Evolutionary conservation across 2,888 invertebrate genomes (phyloP).

Genomic region (Bombyx huttoni): DNA sequence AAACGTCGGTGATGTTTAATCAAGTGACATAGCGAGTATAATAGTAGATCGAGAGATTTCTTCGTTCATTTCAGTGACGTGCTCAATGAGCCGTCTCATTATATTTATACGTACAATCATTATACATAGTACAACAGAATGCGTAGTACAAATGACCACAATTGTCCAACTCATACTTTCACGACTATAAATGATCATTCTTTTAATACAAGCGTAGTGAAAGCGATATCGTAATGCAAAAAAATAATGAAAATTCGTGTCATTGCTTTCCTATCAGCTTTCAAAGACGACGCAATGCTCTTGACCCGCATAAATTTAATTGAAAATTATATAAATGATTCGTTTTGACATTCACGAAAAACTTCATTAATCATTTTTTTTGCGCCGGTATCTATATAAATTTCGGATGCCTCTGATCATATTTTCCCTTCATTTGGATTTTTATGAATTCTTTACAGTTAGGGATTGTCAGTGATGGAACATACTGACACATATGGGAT

Average conservation of each 20-base stretch:
- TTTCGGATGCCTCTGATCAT: not conserved
- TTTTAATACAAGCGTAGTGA: conserved; percentile 60
- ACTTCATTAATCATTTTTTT: conserved; percentile 10
- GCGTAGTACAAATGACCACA: conserved; percentile 25
- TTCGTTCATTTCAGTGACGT: no score
- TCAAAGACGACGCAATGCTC: conserved; percentile 30
- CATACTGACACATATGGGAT: no score
- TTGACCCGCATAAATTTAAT: conserved; percentile 36
- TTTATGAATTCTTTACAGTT: not conserved
- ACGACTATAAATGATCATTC: conserved; percentile 57
- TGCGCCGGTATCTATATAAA: not conserved
- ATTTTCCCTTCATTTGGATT: not conserved
- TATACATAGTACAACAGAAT: conserved; percentile 24
- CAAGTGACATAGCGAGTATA: conserved; percentile 23
- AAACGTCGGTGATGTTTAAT: conserved; percentile 25
- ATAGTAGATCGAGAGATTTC: conserved; percentile 24
- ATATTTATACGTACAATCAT: conserved; percentile 6
- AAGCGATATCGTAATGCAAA: conserved; percentile 65
- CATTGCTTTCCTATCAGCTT: conserved; percentile 58
- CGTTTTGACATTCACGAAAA: not conserved
- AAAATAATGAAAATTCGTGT: conserved; percentile 67
- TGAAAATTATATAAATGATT: not conserved
- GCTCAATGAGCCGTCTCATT: no score
- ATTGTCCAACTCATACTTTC: conserved; percentile 51
- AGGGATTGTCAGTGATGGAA: no score